These are phyloP conservation scores for Clostera curtula DNA, from an alignment of 2,888 invertebrate genomes.

Conservation along the genomic window DNA sequence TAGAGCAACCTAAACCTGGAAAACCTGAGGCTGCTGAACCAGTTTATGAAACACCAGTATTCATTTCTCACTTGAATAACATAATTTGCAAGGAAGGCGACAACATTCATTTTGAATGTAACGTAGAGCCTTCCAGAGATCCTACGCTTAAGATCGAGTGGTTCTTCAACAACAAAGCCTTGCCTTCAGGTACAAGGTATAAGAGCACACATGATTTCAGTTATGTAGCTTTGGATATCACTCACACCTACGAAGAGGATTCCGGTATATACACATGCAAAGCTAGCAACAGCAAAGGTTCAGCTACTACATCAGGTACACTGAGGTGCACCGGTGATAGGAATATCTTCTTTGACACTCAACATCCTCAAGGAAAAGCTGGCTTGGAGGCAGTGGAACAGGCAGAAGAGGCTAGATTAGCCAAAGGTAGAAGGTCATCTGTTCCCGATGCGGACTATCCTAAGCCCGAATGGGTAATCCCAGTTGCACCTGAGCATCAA, in stretches of 20 bases:
- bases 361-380: conserved; percentile 94
- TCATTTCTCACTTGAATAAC: conserved; percentile 93
- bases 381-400: conserved; percentile 93
- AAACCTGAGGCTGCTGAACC: conserved; percentile 84
- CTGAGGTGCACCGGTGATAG: conserved; percentile 88
- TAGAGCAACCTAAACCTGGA: conserved; percentile 85
- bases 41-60: conserved; percentile 88
- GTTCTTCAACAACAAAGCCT: conserved; percentile 94
- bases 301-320: conserved; percentile 92
- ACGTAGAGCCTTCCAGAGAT: conserved; percentile 93
- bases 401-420: conserved; percentile 88
- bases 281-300: conserved; percentile 91
- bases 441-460: conserved; percentile 86
- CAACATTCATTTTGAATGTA: conserved; percentile 92
- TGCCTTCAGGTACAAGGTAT: conserved; percentile 92
- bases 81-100: conserved; percentile 92
- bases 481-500: conserved; percentile 86
- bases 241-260: conserved; percentile 91
- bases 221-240: conserved; percentile 92
- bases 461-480: conserved; percentile 90
- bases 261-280: conserved; percentile 94
- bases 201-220: conserved; percentile 97
- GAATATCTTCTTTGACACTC: conserved; percentile 89
- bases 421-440: conserved; percentile 80
- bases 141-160: conserved; percentile 94